Conservation (phyloP, 2,113 vertebrate genomes). For the rat (Rattus norvegicus) region GRCr8 NC_086029.1:80609001-80609500, state of each 20-base stretch:
- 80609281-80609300: background rate
- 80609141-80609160: background rate
- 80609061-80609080: background rate
- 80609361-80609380: background rate
- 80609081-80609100: background rate
- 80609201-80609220: background rate
- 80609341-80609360: background rate
- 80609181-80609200: background rate
- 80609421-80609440: background rate
- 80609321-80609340: background rate
- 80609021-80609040: background rate
- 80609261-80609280: background rate
- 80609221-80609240: background rate
- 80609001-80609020: background rate
- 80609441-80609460: background rate
- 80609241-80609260: background rate
- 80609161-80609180: background rate
- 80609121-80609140: background rate
- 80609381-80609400: background rate
- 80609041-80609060: background rate
- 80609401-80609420: background rate
- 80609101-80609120: accelerated
- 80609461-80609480: background rate
- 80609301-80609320: background rate
- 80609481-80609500: background rate